phyloP scores from a whole-genome alignment of 2,797 vertebrate species.

The Lutjanus campechanus region DNA sequence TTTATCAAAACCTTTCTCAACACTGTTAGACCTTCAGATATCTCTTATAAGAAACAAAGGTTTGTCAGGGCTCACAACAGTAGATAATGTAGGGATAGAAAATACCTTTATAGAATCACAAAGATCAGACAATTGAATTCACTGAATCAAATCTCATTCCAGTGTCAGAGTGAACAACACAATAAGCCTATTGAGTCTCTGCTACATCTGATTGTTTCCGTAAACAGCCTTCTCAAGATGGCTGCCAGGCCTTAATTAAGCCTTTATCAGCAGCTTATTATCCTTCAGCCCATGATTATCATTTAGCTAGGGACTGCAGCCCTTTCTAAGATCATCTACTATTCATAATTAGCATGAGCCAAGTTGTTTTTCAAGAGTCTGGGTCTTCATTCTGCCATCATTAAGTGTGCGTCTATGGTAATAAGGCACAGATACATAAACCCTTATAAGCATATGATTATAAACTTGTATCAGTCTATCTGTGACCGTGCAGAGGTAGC shows the following conservation, averaged over 20 bases:
- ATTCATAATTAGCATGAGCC: slow-evolving; percentile 39
- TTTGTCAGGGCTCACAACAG: neutral
- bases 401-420: slow-evolving; percentile 10
- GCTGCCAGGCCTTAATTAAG: slow-evolving; percentile 57
- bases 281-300: slow-evolving; percentile 41
- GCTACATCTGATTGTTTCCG: slow-evolving; percentile 17
- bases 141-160: slow-evolving; percentile 23
- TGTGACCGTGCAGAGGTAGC: slow-evolving; percentile 21
- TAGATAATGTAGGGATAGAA: neutral
- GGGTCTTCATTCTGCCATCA: neutral
- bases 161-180: slow-evolving; percentile 11
- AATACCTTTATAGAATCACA: neutral
- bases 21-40: neutral
- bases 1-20: neutral
- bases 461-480: slow-evolving; percentile 24
- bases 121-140: slow-evolving; percentile 17
- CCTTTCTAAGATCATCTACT: slow-evolving; percentile 28
- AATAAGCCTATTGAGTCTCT: slow-evolving; percentile 16
- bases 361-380: slow-evolving; percentile 35
- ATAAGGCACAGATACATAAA: slow-evolving; percentile 21
- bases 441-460: neutral
- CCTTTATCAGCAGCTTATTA: slow-evolving; percentile 58
- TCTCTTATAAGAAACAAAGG: neutral
- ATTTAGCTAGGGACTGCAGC: slow-evolving; percentile 27
- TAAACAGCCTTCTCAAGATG: slow-evolving; percentile 61